These are phyloP conservation scores for Amblyjoppa fuscipennis DNA, from an alignment of 2,888 invertebrate genomes.

Conservation along the genomic window DNA sequence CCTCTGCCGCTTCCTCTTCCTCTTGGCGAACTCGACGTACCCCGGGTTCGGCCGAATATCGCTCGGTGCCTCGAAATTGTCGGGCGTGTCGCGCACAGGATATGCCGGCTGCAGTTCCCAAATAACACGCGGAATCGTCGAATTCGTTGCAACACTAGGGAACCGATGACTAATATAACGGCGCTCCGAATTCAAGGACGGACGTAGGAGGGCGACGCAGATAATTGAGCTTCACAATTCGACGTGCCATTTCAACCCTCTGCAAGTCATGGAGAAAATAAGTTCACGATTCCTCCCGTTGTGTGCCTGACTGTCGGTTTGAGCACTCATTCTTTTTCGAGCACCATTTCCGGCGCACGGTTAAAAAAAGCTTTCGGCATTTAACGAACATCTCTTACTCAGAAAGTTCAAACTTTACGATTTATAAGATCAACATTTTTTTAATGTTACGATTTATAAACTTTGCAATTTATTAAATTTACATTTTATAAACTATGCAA, in stretches of 20 bases:
- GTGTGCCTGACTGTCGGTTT: no score
- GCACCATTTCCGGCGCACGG: neutral
- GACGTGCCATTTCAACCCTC: neutral
- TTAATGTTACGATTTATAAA: no score
- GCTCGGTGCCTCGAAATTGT: neutral
- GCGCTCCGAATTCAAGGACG: neutral
- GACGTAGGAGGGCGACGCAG: neutral
- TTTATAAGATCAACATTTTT: no score
- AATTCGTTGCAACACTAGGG: neutral
- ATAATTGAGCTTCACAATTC: neutral
- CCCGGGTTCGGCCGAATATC: conserved; percentile 6
- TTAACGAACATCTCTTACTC: neutral
- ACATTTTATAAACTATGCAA: neutral
- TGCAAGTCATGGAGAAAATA: neutral
- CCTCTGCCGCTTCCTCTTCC: conserved; percentile 2
- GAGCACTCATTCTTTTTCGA: neutral
- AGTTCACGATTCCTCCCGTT: neutral
- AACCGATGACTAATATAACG: neutral
- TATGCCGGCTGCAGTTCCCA: conserved; percentile 9
- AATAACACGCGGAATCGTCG: conserved; percentile 1
- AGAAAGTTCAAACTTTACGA: neutral
- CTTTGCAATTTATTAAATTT: neutral
- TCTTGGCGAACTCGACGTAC: neutral
- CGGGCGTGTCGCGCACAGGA: conserved; percentile 10
- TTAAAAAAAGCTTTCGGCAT: neutral